These are phyloP conservation scores for Metallyticus violacea DNA, from an alignment of 2,888 invertebrate species.

Conservation along the genomic window DNA sequence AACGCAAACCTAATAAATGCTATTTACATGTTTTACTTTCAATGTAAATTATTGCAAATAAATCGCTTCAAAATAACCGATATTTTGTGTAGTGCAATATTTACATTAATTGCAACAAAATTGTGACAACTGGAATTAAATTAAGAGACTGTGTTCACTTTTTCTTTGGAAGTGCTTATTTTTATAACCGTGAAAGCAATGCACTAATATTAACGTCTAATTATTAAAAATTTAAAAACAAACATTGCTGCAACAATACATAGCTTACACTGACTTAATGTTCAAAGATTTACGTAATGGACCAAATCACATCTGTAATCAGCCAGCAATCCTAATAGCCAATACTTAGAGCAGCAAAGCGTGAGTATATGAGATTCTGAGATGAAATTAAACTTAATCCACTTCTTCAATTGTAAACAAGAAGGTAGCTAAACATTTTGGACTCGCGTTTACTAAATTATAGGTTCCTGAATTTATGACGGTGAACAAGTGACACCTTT, in stretches of 20 bases:
- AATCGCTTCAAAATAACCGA: neutral
- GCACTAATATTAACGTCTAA: neutral
- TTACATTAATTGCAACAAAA: neutral
- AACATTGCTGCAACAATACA: neutral
- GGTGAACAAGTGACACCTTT: too few species aligned
- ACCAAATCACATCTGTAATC: neutral
- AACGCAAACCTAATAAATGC: neutral
- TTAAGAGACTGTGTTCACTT: neutral
- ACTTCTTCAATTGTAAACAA: constrained; percentile 93
- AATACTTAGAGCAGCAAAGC: neutral
- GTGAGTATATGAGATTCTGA: neutral
- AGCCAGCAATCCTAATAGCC: neutral
- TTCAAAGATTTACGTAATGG: neutral
- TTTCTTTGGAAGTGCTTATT: neutral
- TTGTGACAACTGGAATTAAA: constrained; percentile 2
- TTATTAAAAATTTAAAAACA: neutral
- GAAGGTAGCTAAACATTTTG: too few species aligned
- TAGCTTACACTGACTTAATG: neutral
- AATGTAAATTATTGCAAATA: neutral
- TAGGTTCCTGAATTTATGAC: too few species aligned
- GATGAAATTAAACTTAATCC: constrained; percentile 58
- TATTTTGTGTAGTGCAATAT: neutral
- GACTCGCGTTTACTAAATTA: too few species aligned
- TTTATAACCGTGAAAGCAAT: neutral
- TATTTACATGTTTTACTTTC: neutral